Conservation (phyloP, 2,113 vertebrate genomes). For the Syngnathus typhle region DNA sequence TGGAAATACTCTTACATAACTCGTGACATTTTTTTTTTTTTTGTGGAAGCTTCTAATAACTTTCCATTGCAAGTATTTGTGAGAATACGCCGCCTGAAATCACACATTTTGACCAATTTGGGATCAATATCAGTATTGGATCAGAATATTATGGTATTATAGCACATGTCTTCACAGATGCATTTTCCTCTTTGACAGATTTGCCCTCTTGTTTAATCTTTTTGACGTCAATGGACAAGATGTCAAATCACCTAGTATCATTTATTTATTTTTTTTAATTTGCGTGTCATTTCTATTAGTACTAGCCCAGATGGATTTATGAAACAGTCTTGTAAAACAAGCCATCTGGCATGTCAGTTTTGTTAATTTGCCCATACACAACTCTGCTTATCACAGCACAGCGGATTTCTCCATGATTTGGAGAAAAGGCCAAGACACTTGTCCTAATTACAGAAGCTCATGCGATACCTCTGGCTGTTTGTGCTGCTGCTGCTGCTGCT, state of each 20-base stretch:
- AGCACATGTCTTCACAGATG: neutral
- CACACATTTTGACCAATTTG: neutral
- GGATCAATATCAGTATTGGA: neutral
- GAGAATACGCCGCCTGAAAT: neutral
- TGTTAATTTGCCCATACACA: conserved; percentile 27
- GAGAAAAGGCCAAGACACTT: conserved; percentile 3
- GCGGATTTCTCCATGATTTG: conserved; percentile 10
- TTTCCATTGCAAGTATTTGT: neutral
- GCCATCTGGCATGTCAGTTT: conserved; percentile 13
- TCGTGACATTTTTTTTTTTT: neutral
- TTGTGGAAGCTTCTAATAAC: neutral
- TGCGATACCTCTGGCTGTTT: conserved; percentile 23
- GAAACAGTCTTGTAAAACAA: conserved; percentile 10
- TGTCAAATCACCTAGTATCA: neutral
- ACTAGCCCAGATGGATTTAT: neutral
- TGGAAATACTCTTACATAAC: conserved; percentile 27
- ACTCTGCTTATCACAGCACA: conserved; percentile 12
- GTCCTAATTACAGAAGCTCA: conserved; percentile 6
- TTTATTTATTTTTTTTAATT: neutral
- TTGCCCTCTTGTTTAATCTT: neutral
- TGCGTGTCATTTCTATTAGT: neutral
- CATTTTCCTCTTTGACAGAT: neutral
- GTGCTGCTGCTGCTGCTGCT: neutral
- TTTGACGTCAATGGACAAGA: neutral
- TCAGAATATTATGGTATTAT: neutral